These are phyloP conservation scores for Dromas ardeola DNA, from an alignment of 2,113 vertebrate species.

Conservation along the genomic window DNA sequence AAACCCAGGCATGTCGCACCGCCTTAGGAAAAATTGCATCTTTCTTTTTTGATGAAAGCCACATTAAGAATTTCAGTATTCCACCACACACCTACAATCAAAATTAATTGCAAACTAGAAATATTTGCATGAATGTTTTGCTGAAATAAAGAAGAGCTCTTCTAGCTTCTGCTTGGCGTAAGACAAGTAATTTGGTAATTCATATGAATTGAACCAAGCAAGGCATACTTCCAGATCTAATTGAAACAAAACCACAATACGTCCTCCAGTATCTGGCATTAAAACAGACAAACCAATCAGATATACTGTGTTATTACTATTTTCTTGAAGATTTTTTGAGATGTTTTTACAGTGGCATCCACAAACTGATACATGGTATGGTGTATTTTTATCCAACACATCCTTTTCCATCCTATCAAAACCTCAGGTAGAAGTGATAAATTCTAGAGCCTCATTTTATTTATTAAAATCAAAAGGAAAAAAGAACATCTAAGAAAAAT, in stretches of 20 bases:
- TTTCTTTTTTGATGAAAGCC: neutral
- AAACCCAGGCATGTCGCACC: neutral
- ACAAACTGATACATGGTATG: neutral
- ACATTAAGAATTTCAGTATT: neutral
- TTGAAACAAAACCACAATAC: neutral
- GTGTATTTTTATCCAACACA: neutral
- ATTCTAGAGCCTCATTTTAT: neutral
- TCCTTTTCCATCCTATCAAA: neutral
- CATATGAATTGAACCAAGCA: neutral
- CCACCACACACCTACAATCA: neutral
- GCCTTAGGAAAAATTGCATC: neutral
- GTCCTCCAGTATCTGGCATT: neutral
- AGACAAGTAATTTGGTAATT: constrained; percentile 17
- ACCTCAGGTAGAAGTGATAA: neutral
- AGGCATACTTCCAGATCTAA: neutral
- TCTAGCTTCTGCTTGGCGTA: neutral
- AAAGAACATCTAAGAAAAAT: neutral
- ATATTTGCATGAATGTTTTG: neutral
- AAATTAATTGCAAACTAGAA: neutral
- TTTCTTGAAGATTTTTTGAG: neutral
- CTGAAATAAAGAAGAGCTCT: neutral
- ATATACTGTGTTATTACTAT: neutral
- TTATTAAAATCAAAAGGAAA: neutral
- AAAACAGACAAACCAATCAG: neutral
- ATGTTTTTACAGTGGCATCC: neutral